phyloP scores from a whole-genome alignment of 2,888 invertebrate genomes.

The Dascillus cervinus region DNA sequence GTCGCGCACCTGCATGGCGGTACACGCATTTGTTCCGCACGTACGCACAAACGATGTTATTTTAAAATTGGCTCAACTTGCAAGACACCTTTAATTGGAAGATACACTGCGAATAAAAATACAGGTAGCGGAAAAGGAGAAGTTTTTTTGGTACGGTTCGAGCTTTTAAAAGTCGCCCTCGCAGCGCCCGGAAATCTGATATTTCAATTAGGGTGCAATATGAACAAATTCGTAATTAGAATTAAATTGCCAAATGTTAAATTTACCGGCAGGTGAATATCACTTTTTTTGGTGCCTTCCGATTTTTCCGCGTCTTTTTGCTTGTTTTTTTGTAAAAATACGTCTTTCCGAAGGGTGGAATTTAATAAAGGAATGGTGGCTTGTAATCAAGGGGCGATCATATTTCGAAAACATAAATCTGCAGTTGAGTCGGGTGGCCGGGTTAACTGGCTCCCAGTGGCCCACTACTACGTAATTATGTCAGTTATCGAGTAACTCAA shows the following conservation, averaged over 20 bases:
- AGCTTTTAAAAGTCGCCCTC: slow-evolving; percentile 9
- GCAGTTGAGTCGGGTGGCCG: slow-evolving; percentile 32
- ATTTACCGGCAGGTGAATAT: not conserved
- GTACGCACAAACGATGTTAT: too few relatives aligned
- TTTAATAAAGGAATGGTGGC: too few relatives aligned
- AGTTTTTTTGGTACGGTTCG: too few relatives aligned
- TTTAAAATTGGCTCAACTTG: too few relatives aligned
- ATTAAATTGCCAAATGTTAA: not conserved
- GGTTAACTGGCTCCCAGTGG: slow-evolving; percentile 44
- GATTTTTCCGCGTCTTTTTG: slow-evolving; percentile 1
- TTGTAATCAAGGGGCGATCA: slow-evolving; percentile 31
- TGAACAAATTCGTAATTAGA: slow-evolving; percentile 12
- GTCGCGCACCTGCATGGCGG: too few relatives aligned
- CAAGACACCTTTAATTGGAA: too few relatives aligned
- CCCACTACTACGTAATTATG: slow-evolving; percentile 42
- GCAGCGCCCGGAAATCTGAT: slow-evolving; percentile 24
- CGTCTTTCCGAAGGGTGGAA: too few relatives aligned
- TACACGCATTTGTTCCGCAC: too few relatives aligned
- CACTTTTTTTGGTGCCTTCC: not conserved
- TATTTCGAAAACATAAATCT: slow-evolving; percentile 39
- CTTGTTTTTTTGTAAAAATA: not conserved
- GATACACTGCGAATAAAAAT: too few relatives aligned
- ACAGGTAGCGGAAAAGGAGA: too few relatives aligned
- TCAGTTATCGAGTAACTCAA: slow-evolving; percentile 39
- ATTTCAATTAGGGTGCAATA: slow-evolving; percentile 25